Conservation (phyloP, 2,797 vertebrate genomes). For the Myotis findleyi region DNA sequence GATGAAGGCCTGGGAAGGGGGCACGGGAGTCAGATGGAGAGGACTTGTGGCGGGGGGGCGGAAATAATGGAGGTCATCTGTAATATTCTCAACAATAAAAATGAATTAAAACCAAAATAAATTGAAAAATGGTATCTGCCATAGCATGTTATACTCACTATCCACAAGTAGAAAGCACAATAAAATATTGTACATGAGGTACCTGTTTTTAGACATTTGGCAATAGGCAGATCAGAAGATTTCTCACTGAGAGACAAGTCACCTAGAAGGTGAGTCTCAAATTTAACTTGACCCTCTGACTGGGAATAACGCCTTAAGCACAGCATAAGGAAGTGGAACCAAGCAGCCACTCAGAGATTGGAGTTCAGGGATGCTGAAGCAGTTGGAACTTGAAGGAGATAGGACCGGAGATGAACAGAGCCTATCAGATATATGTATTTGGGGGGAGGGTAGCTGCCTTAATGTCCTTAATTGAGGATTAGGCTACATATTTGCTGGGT, state of each 20-base stretch:
- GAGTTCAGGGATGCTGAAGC: not conserved
- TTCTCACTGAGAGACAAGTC: not conserved
- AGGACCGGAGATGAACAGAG: not conserved
- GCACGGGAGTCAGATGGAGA: fast-evolving
- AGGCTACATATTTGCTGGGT: not conserved
- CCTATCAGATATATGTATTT: not conserved
- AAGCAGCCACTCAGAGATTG: not conserved
- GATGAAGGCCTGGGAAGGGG: no score
- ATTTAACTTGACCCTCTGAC: not conserved
- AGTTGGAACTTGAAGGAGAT: not conserved
- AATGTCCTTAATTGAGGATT: not conserved
- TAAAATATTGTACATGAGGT: not conserved
- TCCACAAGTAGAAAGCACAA: not conserved
- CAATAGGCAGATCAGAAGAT: not conserved
- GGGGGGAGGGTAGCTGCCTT: not conserved
- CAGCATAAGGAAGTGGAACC: not conserved
- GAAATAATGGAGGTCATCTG: no score
- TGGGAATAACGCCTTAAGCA: not conserved
- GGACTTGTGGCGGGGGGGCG: no score
- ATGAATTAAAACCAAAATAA: no score
- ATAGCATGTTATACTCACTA: not conserved
- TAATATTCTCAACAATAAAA: no score
- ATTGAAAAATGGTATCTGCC: not conserved
- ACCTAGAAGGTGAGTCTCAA: not conserved
- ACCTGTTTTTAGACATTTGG: not conserved